A percentile compares a stretch with the other conserved stretches of the same genome.
phyloP scores from a whole-genome alignment of 1,140 invertebrate species.

The Cotesia vestalis region DNA sequence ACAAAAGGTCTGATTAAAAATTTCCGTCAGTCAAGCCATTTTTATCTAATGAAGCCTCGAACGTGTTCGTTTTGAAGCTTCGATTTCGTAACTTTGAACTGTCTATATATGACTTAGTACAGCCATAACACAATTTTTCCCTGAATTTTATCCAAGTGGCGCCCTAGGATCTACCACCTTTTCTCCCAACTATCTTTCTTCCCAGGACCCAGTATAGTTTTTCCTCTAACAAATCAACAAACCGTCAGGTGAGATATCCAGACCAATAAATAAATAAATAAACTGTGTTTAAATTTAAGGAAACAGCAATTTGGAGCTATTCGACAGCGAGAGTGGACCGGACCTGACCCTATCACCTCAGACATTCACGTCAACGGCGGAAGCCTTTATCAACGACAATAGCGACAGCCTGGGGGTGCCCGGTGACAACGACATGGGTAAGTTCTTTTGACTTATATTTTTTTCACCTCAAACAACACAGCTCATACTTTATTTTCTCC shows the following conservation, averaged over 20 bases:
- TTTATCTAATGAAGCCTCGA: too few relatives aligned
- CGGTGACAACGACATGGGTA: conserved; percentile 68
- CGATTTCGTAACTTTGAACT: too few relatives aligned
- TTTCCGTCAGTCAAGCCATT: too few relatives aligned
- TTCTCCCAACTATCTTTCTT: too few relatives aligned
- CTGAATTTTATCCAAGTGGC: too few relatives aligned
- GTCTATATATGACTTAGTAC: too few relatives aligned
- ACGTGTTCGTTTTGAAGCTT: too few relatives aligned
- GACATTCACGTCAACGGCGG: conserved; percentile 73
- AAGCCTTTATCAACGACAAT: conserved; percentile 77
- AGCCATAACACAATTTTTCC: too few relatives aligned
- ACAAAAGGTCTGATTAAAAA: too few relatives aligned
- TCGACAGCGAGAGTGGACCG: conserved; percentile 76
- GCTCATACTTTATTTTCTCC: conserved; percentile 8
- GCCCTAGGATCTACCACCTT: too few relatives aligned
- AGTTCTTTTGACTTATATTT: conserved; percentile 42
- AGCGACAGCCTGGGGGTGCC: conserved; percentile 72
- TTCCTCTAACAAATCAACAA: background rate
- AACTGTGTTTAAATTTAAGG: conserved; percentile 51
- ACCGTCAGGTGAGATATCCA: background rate
- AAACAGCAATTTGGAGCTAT: conserved; percentile 73
- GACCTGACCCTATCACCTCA: conserved; percentile 77
- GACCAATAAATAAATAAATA: background rate
- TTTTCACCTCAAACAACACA: conserved; percentile 2
- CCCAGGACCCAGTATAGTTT: background rate